Evolutionary conservation across 2,113 vertebrate species (phyloP), one percentile per base, ranked within the genome.

Genomic region (Sigmodon hispidus): DNA sequence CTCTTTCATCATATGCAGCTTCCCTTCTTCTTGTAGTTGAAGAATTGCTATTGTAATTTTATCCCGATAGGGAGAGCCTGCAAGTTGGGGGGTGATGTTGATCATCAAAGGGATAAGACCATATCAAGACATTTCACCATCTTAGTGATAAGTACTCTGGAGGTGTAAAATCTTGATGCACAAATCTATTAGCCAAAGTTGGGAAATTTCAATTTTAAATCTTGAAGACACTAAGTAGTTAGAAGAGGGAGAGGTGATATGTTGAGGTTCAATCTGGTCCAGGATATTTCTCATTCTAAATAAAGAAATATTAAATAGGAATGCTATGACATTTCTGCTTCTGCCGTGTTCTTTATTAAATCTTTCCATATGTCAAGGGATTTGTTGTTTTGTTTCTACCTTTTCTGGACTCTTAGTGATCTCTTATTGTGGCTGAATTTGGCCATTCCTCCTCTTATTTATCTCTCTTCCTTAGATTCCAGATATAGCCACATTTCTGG

Each of bases 1-100:
- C 97, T 99, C 99, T 98, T 99, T 99, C 99, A 99, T 99, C 99
- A 99, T 99, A 97, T 99, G 99, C 73, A 99, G 98, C 96, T 99
- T 99, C 11, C 99, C 99, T 94, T 99, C 99, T 94, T 99, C 99
- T 98, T 99, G 99, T 52, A 99, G 98, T 97, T 99, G 99, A 87
- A 99, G 98, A 98, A 99, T 99, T 91, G 99, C 99, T 2, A 99
- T 99, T 36, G 99, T 99, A 95, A 99, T 99, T 97, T 99, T 99
- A 96, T 99, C 99, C 96, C 99, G 98, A 98, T 99, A 99, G 7
- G 99, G 99, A 72, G 99, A 99, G 22, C 99, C 99, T 99, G 96
- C 1, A 95, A 96, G 43, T 5, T 61, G 79, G 80, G 93, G 90
- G 26, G 84, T n/a, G 75, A 85, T 43, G 89, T 26, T 7, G 88